phyloP scores from a whole-genome alignment of 1,140 invertebrate genomes.

The Leucophenga varia region DNA sequence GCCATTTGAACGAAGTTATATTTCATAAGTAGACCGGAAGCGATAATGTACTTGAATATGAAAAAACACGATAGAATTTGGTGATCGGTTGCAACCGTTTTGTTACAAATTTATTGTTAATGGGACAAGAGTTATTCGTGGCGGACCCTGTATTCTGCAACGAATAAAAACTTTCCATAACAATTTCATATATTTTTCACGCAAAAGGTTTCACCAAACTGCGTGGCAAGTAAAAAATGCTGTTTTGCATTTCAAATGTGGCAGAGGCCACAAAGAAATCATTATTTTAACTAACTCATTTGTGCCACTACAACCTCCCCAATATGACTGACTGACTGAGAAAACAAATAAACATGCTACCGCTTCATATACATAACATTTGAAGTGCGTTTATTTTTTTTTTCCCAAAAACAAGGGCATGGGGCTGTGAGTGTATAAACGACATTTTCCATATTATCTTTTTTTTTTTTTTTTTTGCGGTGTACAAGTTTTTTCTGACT shows the following conservation, averaged over 20 bases:
- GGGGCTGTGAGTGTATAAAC: background rate
- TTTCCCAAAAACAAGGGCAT: no score
- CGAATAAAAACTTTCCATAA: background rate
- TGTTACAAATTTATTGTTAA: no score
- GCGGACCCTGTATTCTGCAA: no score
- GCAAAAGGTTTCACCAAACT: background rate
- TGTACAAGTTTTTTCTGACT: conserved; percentile 23
- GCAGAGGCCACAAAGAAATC: conserved; percentile 10
- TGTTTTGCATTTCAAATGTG: conserved; percentile 36
- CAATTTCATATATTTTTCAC: conserved; percentile 1
- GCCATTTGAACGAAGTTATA: no score
- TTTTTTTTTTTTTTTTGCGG: conserved; percentile 43
- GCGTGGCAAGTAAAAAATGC: conserved; percentile 17
- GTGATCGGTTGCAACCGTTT: no score
- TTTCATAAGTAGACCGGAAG: no score
- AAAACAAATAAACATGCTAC: conserved; percentile 40
- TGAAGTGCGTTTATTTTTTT: conserved; percentile 51
- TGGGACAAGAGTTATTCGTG: no score
- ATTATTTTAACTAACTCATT: background rate
- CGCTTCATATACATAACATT: conserved; percentile 29
- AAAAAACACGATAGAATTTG: no score
- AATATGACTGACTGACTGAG: conserved; percentile 22
- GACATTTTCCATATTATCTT: conserved; percentile 52
- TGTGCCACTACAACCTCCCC: background rate
- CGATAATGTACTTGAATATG: no score